Evolutionary conservation across 2,797 vertebrate species (phyloP).

Genomic region (Coccyzus lansbergi): DNA sequence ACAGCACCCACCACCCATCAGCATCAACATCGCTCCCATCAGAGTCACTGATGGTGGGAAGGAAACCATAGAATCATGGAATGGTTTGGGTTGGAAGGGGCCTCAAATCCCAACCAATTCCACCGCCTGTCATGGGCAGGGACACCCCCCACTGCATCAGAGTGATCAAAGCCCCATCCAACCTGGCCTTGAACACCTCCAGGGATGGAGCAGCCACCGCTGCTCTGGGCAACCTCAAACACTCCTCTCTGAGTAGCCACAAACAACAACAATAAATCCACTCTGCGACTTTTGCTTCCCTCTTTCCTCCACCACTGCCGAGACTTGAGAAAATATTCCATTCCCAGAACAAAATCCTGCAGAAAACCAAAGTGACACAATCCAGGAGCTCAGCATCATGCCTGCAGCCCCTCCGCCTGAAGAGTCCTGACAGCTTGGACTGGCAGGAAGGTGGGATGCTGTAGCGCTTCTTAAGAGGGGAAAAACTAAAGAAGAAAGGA

Average conservation of each 20-base stretch:
- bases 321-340: background rate
- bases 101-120: too few species aligned
- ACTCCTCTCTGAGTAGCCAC: background rate
- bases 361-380: background rate
- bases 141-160: too few species aligned
- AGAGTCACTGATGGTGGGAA: too few species aligned
- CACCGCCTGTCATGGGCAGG: too few species aligned
- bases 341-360: background rate
- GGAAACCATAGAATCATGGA: too few species aligned
- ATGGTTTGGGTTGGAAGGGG: too few species aligned
- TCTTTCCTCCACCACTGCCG: background rate
- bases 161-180: too few species aligned
- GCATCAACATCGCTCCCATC: too few species aligned
- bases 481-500: background rate
- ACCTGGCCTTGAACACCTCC: too few species aligned
- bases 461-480: background rate
- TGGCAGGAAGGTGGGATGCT: background rate
- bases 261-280: background rate
- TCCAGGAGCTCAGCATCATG: accelerated
- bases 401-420: background rate
- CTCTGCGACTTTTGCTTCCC: background rate
- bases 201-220: too few species aligned
- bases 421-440: background rate
- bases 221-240: too few species aligned
- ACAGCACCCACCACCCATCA: too few species aligned